Conservation (phyloP, 2,888 invertebrate species). For the Tromatobia lineatoria region DNA sequence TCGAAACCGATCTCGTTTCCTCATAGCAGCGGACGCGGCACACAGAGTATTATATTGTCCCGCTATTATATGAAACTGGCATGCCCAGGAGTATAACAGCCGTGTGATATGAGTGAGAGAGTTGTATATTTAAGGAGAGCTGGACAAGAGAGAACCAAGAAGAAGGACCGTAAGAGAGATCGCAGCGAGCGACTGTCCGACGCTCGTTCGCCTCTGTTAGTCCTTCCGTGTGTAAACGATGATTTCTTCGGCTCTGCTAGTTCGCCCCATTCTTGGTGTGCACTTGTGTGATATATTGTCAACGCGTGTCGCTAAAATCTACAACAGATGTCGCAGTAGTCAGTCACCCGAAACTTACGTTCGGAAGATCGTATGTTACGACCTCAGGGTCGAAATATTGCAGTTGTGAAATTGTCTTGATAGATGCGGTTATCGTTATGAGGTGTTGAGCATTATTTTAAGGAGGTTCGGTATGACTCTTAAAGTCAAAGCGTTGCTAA, state of each 20-base stretch:
- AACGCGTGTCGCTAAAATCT: background rate
- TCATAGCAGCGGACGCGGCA: constrained; percentile 65
- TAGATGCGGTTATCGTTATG: no score
- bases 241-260: constrained; percentile 1
- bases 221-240: constrained; percentile 8
- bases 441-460: no score
- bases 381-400: background rate
- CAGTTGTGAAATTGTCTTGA: no score
- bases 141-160: constrained; percentile 48
- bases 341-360: constrained; percentile 9
- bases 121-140: constrained; percentile 19
- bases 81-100: constrained; percentile 41
- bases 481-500: no score
- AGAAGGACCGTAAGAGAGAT: constrained; percentile 7
- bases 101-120: background rate
- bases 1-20: constrained; percentile 69
- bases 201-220: background rate
- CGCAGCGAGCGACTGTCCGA: background rate
- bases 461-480: no score
- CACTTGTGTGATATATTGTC: background rate
- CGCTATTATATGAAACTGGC: constrained; percentile 59
- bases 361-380: constrained; percentile 1
- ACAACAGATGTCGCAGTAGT: background rate
- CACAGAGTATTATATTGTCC: constrained; percentile 64
- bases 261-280: background rate